These are phyloP conservation scores for Spatula versicolor DNA, from an alignment of 2,797 vertebrate genomes.

Conservation along the genomic window DNA sequence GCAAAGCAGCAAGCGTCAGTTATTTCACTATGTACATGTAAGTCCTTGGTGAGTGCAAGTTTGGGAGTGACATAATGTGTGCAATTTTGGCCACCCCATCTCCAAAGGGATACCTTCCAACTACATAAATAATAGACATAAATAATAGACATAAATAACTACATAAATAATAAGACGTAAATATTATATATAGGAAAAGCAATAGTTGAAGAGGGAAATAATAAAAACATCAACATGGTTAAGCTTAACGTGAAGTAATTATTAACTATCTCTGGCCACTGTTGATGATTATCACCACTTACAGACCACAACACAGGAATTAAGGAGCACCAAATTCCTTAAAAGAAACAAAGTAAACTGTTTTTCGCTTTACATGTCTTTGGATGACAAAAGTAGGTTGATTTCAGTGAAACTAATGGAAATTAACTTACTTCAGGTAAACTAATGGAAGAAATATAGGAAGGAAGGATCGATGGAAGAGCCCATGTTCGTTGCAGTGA, in stretches of 20 bases:
- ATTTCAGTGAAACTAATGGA: background rate
- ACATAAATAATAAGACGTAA: background rate
- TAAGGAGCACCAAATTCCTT: background rate
- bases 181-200: background rate
- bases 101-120: background rate
- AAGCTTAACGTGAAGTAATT: background rate
- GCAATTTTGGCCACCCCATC: background rate
- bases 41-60: background rate
- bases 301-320: background rate
- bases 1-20: accelerated
- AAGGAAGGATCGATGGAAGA: background rate
- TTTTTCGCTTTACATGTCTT: background rate
- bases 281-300: background rate
- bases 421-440: background rate
- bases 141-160: background rate
- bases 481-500: background rate
- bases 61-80: background rate
- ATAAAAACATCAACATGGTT: accelerated
- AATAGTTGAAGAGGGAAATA: background rate
- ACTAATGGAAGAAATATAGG: background rate
- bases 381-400: background rate
- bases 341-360: background rate
- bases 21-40: background rate
- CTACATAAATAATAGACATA: no score
- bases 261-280: background rate